Evolutionary conservation across 2,797 vertebrate species (phyloP), one percentile per base, ranked within the genome.

Genomic region (Novumbra hubbsi): DNA sequence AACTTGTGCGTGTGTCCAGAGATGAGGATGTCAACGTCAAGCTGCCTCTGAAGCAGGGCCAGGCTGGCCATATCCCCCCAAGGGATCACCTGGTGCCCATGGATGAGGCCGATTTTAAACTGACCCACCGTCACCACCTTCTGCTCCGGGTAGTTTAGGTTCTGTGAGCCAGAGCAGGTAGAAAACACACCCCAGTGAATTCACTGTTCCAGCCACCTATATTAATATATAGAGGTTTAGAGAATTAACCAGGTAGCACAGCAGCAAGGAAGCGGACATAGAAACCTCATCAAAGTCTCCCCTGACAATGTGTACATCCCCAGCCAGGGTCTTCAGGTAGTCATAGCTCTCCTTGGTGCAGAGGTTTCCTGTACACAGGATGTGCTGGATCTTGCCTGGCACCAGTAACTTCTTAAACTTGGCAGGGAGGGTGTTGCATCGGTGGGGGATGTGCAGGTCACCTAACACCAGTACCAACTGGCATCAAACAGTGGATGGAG

Each of bases 321-420:
- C 98, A 2, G 98, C 98, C 75, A 99, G 93, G 0, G 97, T 99
- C 93, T 99, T 99, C 91, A 99, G 95, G 93, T 99, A 99, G 91
- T 99, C 98, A 72, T 98, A 99, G 86, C 96, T 99, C 91, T 99
- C 98, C 92, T 99, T 99, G 76, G 97, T 99, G 91, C 98, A 99
- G 70, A 99, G 96, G 88, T 99, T 99, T n/a, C 98, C 98, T 0
- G 98, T 99, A 90, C 98, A 99, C 76, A 99, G 96, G 63, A 99
- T 99, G 89, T 99, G 98, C 77, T 99, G 98, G 88, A 99, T 99
- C 91, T 99, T 99, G 4, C 98, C 98, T 0, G 98, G 98, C 6
- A 99, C 98, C 89, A 99, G 89, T 80, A 99, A 92, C 83, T 99
- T 99, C 89, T 99, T 99, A 91, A 99, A 99, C 88, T 99, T 99